Evolutionary conservation across 2,797 vertebrate genomes (phyloP), one percentile per base, ranked within the genome.

Genomic region (Echeneis naucrates): DNA sequence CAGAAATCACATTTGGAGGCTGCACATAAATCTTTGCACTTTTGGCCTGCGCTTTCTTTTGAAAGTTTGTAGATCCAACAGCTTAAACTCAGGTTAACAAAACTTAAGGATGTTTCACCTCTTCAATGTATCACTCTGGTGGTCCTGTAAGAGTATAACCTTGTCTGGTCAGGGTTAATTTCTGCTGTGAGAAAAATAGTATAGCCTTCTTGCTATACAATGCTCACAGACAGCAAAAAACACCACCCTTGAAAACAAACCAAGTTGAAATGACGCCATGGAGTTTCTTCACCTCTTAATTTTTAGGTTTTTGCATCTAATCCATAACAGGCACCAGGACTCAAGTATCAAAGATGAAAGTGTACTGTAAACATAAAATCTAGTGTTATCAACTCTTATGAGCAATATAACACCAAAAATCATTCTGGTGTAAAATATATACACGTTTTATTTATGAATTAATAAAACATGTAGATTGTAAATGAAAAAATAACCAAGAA

Each of bases 381-480:
- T 44, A 19, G 60, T 59, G 74, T 38, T 12, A 45, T 65, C 16
- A 27, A 67, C 23, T 45, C 37, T 52, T 11, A 21, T 53, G 51
- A 56, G 4, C 5, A 26, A 69, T 26, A 66, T 17, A 60, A 60
- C n/a, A 64, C 23, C 12, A 73, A 51, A 45, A 57, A 23, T 4
- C 27, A 55, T 24, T 19, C 40, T 1, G 12, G n/a, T 51, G 24
- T 83, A 81, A 80, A 86, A 85, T 77, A 87, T 81, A 75, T 72
- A 82, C 72, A 80, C 58, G 35, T 75, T 86, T 84, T 81, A 52
- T 91, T 88, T 66, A 86, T 85, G 75, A 57, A 75, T 80, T 72
- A 73, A 80, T 65, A 73, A 83, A 77, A 87, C 60, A 65, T 72
- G 48, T 61, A 19, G 42, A 78, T 66, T 75, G 80, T 4, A 83